Evolutionary conservation across 1,140 invertebrate genomes (phyloP).

Genomic region (Drosophila miranda): DNA sequence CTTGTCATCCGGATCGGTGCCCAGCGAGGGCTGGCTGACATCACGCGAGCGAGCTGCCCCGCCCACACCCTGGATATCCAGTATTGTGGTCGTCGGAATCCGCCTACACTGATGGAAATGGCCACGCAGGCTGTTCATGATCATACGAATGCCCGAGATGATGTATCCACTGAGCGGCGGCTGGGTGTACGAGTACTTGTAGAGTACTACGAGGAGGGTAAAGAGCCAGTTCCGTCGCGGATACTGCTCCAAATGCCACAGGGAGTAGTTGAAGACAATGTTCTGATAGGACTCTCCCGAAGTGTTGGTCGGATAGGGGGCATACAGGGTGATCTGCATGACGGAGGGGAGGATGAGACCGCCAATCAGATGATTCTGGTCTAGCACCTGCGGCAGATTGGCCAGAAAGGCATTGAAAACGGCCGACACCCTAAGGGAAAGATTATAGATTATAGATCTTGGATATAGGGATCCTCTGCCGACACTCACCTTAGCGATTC

Average conservation of each 20-base stretch:
- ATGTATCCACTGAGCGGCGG: conserved; percentile 91
- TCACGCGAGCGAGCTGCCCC: conserved; percentile 88
- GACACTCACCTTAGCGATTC: conserved; percentile 88
- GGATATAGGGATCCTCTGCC: neutral
- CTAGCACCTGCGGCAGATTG: conserved; percentile 95
- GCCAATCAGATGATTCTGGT: conserved; percentile 97
- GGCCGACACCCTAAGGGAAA: conserved; percentile 86
- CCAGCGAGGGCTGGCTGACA: conserved; percentile 89
- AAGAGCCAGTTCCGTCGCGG: conserved; percentile 95
- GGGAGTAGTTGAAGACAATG: conserved; percentile 86
- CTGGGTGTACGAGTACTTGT: conserved; percentile 97
- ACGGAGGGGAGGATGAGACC: conserved; percentile 92
- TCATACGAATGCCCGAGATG: conserved; percentile 92
- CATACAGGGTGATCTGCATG: conserved; percentile 93
- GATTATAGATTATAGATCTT: neutral
- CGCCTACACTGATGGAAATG: conserved; percentile 94
- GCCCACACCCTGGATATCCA: conserved; percentile 85
- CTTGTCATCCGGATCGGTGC: conserved; percentile 84
- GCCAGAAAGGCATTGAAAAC: conserved; percentile 98
- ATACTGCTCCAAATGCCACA: conserved; percentile 94
- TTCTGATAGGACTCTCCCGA: conserved; percentile 77
- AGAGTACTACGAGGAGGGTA: conserved; percentile 95
- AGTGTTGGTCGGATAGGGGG: conserved; percentile 87
- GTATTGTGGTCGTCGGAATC: conserved; percentile 88
- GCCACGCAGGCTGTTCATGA: conserved; percentile 96